A percentile compares a stretch with the other conserved stretches of the same genome.
phyloP scores from a whole-genome alignment of 2,888 invertebrate genomes.

The Desoria tigrina region DNA sequence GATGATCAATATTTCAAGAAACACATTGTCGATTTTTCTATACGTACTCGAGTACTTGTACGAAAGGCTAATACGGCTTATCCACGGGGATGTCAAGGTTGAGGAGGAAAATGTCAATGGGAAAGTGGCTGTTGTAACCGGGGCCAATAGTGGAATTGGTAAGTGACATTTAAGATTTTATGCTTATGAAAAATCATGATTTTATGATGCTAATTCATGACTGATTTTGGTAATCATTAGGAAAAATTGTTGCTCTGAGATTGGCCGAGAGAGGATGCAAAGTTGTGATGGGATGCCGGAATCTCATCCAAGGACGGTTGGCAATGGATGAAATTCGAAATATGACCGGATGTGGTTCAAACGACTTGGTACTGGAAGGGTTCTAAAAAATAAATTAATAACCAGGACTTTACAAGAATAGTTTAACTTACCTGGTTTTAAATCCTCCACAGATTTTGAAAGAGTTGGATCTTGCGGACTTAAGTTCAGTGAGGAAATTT shows the following conservation, averaged over 20 bases:
- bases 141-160: constrained; percentile 58
- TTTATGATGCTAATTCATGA: too few relatives aligned
- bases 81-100: constrained; percentile 21
- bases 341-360: constrained; percentile 55
- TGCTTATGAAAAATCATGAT: too few relatives aligned
- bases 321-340: constrained; percentile 54
- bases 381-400: too few relatives aligned
- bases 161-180: neutral
- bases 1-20: neutral
- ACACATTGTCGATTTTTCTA: constrained; percentile 17
- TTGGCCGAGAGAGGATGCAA: constrained; percentile 54
- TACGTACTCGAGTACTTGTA: constrained; percentile 35
- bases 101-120: constrained; percentile 38
- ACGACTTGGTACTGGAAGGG: constrained; percentile 54
- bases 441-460: constrained; percentile 66
- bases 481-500: constrained; percentile 73
- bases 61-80: constrained; percentile 33
- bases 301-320: constrained; percentile 44
- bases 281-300: constrained; percentile 55
- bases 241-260: constrained; percentile 54
- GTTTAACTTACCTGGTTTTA: constrained; percentile 1
- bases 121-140: constrained; percentile 58
- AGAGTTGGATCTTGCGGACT: constrained; percentile 72
- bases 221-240: constrained; percentile 32
- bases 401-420: too few relatives aligned